A percentile compares a stretch with the other conserved stretches of the same genome.
These are phyloP conservation scores for Regulus satrapa DNA, from an alignment of 2,113 vertebrate species.

Conservation along the genomic window DNA sequence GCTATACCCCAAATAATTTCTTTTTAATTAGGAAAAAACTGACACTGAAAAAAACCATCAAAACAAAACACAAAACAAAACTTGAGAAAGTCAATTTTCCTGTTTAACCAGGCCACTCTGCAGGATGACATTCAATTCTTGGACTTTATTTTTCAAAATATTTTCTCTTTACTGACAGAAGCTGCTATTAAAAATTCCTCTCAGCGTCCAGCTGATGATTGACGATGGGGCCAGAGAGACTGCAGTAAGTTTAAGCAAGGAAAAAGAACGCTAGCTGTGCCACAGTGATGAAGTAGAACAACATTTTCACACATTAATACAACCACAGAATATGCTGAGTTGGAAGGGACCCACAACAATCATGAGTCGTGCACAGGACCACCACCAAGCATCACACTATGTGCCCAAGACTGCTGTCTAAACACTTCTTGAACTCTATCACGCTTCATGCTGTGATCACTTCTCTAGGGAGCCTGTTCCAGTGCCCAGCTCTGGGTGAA, in stretches of 20 bases:
- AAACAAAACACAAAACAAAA: not conserved
- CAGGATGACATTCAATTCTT: slow-evolving; percentile 6
- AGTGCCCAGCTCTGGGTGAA: not conserved
- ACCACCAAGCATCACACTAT: not conserved
- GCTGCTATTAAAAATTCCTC: slow-evolving; percentile 23
- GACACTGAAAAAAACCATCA: not conserved
- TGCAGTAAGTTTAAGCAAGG: not conserved
- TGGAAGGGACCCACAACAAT: not conserved
- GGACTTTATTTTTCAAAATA: slow-evolving; percentile 39
- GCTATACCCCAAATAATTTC: not conserved
- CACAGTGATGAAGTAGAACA: not conserved
- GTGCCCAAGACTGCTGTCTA: not conserved
- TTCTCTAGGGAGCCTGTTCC: not conserved
- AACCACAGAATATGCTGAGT: not conserved
- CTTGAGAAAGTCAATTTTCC: not conserved
- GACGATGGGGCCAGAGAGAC: slow-evolving; percentile 19
- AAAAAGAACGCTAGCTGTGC: not conserved
- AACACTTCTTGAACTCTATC: not conserved
- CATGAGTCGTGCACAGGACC: not conserved
- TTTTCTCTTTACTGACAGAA: slow-evolving; percentile 47
- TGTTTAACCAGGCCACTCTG: not conserved
- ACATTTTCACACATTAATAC: not conserved
- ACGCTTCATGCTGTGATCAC: not conserved
- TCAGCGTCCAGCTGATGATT: slow-evolving; percentile 26
- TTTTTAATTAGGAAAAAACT: not conserved